phyloP scores from a whole-genome alignment of 2,113 vertebrate species.

The Tenrec ecaudatus region DNA sequence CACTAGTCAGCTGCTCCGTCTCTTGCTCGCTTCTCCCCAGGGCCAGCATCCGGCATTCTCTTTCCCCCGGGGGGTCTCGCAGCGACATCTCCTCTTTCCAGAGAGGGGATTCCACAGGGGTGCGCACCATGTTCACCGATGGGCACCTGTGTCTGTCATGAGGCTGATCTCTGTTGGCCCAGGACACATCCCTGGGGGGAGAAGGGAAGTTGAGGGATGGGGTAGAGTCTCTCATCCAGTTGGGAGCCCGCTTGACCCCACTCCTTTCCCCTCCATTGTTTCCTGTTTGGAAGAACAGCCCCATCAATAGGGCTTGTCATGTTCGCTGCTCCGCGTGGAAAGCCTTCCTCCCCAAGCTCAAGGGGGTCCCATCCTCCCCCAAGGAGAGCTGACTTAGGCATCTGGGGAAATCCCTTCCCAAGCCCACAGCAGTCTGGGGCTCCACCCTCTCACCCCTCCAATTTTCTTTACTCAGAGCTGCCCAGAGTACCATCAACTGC shows the following conservation, averaged over 20 bases:
- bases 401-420: not conserved
- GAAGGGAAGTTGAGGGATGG: no score
- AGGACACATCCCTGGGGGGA: not conserved
- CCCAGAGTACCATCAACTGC: not conserved
- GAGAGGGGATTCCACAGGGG: not conserved
- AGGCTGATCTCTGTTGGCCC: conserved; percentile 56
- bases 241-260: not conserved
- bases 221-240: not conserved
- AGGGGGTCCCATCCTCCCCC: not conserved
- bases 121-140: fast-evolving
- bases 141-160: not conserved
- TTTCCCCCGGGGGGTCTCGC: not conserved
- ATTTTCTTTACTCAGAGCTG: not conserved
- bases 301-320: not conserved
- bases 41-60: not conserved
- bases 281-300: not conserved
- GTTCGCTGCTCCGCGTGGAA: not conserved
- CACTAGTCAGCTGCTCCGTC: not conserved
- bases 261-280: not conserved
- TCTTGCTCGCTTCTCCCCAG: not conserved
- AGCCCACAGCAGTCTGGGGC: not conserved
- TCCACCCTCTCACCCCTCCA: not conserved
- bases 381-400: not conserved
- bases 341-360: not conserved
- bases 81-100: no score